Evolutionary conservation across 2,888 invertebrate species (phyloP).

Genomic region (Dendrolimus pini): DNA sequence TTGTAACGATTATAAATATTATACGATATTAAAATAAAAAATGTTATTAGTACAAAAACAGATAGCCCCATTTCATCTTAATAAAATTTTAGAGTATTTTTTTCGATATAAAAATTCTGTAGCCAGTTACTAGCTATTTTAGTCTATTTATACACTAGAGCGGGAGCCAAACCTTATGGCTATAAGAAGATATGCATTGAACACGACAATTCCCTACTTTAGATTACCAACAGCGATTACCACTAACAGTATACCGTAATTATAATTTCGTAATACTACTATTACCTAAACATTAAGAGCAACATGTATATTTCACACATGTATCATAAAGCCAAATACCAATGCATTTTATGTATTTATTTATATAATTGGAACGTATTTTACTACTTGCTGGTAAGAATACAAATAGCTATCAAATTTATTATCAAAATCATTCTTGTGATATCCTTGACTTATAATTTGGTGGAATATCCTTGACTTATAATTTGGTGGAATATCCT

Average conservation of each 20-base stretch:
- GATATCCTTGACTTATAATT: no score
- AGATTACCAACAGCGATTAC: constrained; percentile 48
- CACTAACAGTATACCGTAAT: constrained; percentile 50
- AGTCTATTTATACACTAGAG: not conserved
- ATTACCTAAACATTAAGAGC: constrained; percentile 62
- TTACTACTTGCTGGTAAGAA: not conserved
- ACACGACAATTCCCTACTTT: constrained; percentile 57
- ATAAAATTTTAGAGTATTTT: no score
- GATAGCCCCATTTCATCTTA: no score
- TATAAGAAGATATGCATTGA: constrained; percentile 54
- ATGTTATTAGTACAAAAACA: no score
- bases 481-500: no score
- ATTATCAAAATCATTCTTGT: no score
- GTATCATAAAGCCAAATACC: constrained; percentile 77
- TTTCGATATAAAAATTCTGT: no score
- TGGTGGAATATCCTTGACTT: no score
- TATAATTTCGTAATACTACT: constrained; percentile 44
- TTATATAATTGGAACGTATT: constrained; percentile 33
- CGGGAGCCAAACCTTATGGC: constrained; percentile 37
- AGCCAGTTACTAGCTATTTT: no score
- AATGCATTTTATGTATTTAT: constrained; percentile 73
- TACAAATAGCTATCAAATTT: no score
- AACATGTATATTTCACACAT: constrained; percentile 61
- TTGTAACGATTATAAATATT: no score
- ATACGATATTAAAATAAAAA: no score